phyloP scores from a whole-genome alignment of 2,888 invertebrate species.

The Cataglyphis livida region DNA sequence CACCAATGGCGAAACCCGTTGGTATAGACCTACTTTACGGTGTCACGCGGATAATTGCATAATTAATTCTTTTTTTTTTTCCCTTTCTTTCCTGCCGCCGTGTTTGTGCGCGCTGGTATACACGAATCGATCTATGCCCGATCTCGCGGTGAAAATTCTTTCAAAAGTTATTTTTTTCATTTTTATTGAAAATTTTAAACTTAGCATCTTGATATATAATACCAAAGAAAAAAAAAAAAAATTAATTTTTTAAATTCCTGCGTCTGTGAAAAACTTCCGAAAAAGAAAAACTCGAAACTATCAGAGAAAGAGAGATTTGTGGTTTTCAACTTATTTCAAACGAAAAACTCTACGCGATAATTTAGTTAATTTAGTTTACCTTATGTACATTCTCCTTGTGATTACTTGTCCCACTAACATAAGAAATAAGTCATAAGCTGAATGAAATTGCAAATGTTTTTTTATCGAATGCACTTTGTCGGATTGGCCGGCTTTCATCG shows the following conservation, averaged over 20 bases:
- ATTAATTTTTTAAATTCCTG: background rate
- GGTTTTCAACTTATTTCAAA: background rate
- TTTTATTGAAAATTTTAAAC: background rate
- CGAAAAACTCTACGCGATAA: background rate
- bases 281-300: background rate
- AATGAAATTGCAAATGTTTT: slow-evolving; percentile 31
- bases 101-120: background rate
- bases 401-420: slow-evolving; percentile 19
- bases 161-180: slow-evolving; percentile 1
- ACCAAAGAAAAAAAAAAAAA: background rate
- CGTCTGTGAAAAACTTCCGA: background rate
- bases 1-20: slow-evolving; percentile 45
- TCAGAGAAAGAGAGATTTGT: slow-evolving; percentile 1
- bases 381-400: background rate
- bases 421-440: background rate
- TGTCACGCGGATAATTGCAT: slow-evolving; percentile 52
- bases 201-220: background rate
- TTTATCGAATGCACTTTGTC: slow-evolving; percentile 28
- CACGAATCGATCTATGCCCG: background rate
- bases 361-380: background rate
- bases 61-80: slow-evolving; percentile 22
- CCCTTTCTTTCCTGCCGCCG: background rate
- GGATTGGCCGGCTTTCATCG: slow-evolving; percentile 30
- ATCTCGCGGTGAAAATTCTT: background rate
- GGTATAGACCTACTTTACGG: slow-evolving; percentile 53